Percentiles rank a stretch among this genome's conserved stretches.
phyloP scores from a whole-genome alignment of 2,113 vertebrate species.

The Equus quagga region DNA sequence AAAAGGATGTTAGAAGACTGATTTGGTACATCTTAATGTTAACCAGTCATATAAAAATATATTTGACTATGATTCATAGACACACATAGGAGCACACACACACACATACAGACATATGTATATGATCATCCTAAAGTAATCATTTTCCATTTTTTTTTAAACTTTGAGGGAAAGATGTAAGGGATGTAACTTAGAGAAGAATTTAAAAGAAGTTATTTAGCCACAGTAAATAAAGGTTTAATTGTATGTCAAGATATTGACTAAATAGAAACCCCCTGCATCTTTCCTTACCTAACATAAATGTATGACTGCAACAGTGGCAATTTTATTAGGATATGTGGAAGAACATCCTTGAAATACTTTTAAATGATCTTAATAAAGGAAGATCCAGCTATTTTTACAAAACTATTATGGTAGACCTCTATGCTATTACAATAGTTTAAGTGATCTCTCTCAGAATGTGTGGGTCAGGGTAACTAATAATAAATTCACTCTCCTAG shows the following conservation, averaged over 20 bases:
- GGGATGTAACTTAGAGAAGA: not conserved
- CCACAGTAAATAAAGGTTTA: not conserved
- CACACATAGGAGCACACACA: not conserved
- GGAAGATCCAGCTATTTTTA: not conserved
- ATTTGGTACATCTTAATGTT: not conserved
- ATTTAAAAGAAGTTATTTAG: not conserved
- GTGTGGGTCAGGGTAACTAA: not conserved
- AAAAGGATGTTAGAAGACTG: not conserved
- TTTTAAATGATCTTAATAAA: slow-evolving; percentile 16
- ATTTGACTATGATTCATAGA: not conserved
- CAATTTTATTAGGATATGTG: not conserved
- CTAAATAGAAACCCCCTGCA: not conserved
- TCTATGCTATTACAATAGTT: not conserved
- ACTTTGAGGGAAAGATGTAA: not conserved
- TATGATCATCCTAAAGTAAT: not conserved
- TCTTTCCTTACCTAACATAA: not conserved
- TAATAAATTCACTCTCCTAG: not conserved
- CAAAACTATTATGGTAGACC: not conserved
- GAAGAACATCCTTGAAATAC: not conserved
- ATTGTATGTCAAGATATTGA: not conserved
- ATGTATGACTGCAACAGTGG: not conserved
- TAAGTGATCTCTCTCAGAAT: not conserved
- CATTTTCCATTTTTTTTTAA: not conserved
- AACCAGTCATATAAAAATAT: slow-evolving; percentile 1
- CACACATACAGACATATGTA: not conserved